Base-by-base conservation (phyloP, 2,797 vertebrate genomes). In the Cryptoprocta ferox region DNA sequence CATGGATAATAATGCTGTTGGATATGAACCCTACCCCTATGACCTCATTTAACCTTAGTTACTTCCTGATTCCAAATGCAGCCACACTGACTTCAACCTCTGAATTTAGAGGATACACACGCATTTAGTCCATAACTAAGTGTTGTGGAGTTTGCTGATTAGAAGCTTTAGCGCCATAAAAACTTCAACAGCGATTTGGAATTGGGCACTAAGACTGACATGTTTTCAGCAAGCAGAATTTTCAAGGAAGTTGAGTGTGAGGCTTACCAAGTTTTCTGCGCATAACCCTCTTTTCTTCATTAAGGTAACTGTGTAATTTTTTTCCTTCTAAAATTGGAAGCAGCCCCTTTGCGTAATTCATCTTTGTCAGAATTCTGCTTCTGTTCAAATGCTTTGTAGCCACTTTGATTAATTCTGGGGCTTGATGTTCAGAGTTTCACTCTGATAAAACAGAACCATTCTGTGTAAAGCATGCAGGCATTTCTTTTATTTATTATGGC, bases 241-340 rank as follows among this genome's bases (percentile, higher is more conserved):
- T 90, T 89, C 45, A n/a, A 50, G 48, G n/a, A 96, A 84, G 13
- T 42, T 71, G 13, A 61, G 28, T 19, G 1, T 28, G 14, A 66
- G 12, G 28, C 21, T 68, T 37, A 53, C 65, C 13, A 30, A 39
- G 6, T 85, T 92, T 83, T 66, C 21, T 66, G 3, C 0, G 2
- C 15, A 6, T n/a, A 92, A 18, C 42, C 30, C 68, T 92, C 76
- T 84, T 84, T 92, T 95, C 71, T 94, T 92, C 81, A 61, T 86
- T 97, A 92, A 88, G 63, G 53, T 90, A 81, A 75, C 39, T 90
- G 24, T 59, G 21, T 70, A 3, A 84, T 91, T 95, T 96, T 96
- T 37, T 95, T 96, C n/a, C n/a, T 94, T 87, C 89, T 95, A 95
- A 95, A 97, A 89, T 92, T 97, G 73, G 81, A 98, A 96, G n/a